A percentile compares a stretch with the other conserved stretches of the same genome.
These are phyloP conservation scores for Perca flavescens DNA, from an alignment of 2,113 vertebrate species.

Conservation along the genomic window DNA sequence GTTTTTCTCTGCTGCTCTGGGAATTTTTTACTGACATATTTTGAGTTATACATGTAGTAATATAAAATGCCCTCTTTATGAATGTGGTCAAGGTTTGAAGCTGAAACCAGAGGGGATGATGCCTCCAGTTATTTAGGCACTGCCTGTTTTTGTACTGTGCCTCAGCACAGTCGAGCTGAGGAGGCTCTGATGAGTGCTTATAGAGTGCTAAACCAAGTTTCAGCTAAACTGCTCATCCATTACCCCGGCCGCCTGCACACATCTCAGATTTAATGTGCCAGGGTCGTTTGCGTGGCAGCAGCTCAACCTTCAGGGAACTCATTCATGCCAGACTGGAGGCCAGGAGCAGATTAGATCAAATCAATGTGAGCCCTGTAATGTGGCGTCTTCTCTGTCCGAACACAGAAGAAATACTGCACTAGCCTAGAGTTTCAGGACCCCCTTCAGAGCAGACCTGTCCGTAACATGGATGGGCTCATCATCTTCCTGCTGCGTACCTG, in stretches of 20 bases:
- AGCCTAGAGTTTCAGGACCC: conserved; percentile 68
- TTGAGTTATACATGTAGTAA: conserved; percentile 36
- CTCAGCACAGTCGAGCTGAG: conserved; percentile 59
- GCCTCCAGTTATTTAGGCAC: conserved; percentile 25
- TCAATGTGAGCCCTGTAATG: conserved; percentile 79
- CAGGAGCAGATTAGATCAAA: conserved; percentile 78
- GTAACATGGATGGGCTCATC: conserved; percentile 72
- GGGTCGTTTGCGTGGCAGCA: conserved; percentile 80
- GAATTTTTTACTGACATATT: conserved; percentile 47
- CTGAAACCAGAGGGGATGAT: conserved; percentile 47
- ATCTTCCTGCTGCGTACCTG: conserved; percentile 78
- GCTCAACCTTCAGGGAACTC: conserved; percentile 77
- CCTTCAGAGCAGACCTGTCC: conserved; percentile 72
- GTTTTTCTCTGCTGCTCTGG: conserved; percentile 12
- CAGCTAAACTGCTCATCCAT: conserved; percentile 78
- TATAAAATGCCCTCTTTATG: conserved; percentile 23
- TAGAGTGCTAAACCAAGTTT: conserved; percentile 73
- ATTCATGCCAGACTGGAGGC: conserved; percentile 72
- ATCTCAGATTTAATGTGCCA: conserved; percentile 78
- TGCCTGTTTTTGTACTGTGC: conserved; percentile 56
- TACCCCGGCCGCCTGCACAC: conserved; percentile 67
- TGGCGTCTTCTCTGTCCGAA: conserved; percentile 58
- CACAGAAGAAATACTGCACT: conserved; percentile 50
- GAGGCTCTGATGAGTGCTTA: conserved; percentile 77
- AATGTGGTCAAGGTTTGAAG: conserved; percentile 32